Conservation (phyloP, 2,888 invertebrate genomes). For the Leptinotarsa rubiginosa region DNA sequence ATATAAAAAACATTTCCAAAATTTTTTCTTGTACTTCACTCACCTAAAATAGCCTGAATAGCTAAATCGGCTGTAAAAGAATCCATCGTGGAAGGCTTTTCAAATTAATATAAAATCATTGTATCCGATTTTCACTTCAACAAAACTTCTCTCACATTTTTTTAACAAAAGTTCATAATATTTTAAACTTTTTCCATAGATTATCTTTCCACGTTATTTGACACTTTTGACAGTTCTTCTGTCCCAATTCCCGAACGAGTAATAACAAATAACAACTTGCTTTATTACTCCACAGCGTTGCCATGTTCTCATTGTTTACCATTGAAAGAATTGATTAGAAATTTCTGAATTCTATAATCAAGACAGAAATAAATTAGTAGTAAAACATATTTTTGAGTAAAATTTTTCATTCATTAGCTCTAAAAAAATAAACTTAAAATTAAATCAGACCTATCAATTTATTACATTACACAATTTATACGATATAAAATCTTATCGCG, state of each 20-base stretch:
- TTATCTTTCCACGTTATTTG: constrained; percentile 52
- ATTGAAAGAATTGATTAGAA: too few species aligned
- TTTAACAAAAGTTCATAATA: constrained; percentile 44
- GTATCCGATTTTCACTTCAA: constrained; percentile 40
- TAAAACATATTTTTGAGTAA: too few species aligned
- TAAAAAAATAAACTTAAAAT: too few species aligned
- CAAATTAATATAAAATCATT: constrained; percentile 50
- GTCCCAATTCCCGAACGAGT: neutral
- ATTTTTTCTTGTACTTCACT: constrained; percentile 42
- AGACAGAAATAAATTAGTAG: too few species aligned
- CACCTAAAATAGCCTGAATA: constrained; percentile 62
- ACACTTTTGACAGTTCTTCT: constrained; percentile 53
- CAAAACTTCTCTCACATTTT: constrained; percentile 49
- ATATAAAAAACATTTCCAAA: neutral
- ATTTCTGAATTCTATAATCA: too few species aligned
- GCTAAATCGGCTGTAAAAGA: constrained; percentile 60
- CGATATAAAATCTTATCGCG: too few species aligned
- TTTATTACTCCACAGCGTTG: too few species aligned
- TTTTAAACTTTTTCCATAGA: constrained; percentile 52
- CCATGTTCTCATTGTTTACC: too few species aligned
- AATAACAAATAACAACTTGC: too few species aligned
- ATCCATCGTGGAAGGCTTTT: constrained; percentile 58
- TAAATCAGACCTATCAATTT: too few species aligned
- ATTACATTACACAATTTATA: too few species aligned
- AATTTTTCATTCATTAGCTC: too few species aligned